A percentile compares a stretch with the other conserved stretches of the same genome.
Conservation (phyloP, 2,888 invertebrate genomes). For the Ceriagrion tenellum region DNA sequence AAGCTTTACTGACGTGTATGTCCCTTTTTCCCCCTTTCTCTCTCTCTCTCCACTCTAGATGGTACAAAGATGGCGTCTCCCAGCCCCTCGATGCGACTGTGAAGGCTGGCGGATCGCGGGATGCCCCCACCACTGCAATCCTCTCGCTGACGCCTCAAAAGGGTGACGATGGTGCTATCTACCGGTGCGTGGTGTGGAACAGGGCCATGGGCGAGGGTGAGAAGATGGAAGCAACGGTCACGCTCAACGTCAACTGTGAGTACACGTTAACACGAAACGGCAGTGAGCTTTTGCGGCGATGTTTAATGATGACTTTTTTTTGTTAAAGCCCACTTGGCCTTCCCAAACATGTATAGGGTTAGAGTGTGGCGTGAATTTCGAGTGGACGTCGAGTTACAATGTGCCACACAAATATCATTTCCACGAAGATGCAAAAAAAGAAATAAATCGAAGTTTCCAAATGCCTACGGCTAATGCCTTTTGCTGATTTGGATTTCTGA, state of each 20-base stretch:
- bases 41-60: slow-evolving; percentile 80
- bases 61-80: slow-evolving; percentile 89
- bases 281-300: neutral
- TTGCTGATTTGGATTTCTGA: neutral
- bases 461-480: neutral
- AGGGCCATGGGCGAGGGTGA: slow-evolving; percentile 91
- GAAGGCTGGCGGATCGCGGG: slow-evolving; percentile 86
- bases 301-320: neutral
- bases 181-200: slow-evolving; percentile 93
- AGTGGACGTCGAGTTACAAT: neutral
- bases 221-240: slow-evolving; percentile 88
- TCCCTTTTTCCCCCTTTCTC: slow-evolving; percentile 69
- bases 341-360: neutral
- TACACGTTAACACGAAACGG: slow-evolving; percentile 74
- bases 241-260: slow-evolving; percentile 94
- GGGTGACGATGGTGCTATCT: slow-evolving; percentile 91
- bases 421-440: neutral
- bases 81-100: slow-evolving; percentile 86
- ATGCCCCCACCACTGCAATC: slow-evolving; percentile 87
- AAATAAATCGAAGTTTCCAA: neutral
- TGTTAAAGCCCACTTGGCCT: neutral
- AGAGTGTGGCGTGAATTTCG: neutral
- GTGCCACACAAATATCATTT: neutral
- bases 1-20: neutral
- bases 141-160: slow-evolving; percentile 88